Evolutionary conservation across 2,888 invertebrate species (phyloP), one percentile per base, ranked within the genome.

Genomic region (Calliphora vomitoria): DNA sequence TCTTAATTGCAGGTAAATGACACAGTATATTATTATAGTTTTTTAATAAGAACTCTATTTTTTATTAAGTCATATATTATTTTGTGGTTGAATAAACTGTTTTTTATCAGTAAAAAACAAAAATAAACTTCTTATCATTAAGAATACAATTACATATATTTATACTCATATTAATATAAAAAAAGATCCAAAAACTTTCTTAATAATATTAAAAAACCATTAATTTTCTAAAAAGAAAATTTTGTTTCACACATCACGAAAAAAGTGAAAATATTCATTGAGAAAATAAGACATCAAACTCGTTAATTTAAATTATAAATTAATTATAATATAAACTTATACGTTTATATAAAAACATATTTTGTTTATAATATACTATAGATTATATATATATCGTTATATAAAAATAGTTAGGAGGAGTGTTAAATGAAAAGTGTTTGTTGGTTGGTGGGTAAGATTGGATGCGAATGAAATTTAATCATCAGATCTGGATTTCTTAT

Each of bases 401-500:
- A 71, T 62, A 62, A 71, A 71, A 74, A 44, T 58, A 25, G 18
- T 68, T 58, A 55, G 18, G 18, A 83, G 66, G 53, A 74, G 50
- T 64, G 64, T 80, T 69, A 20, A 50, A 68, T 68, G 69, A 71
- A 64, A 83, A 62, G 31, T 47, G 55, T 15, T 8, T 83, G 62
- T 10, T 76, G 60, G 20, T 71, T 69, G 83, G 76, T 85, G 66
- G 58, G 68, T 20, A 41, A 15, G 6, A 79, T 4, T 82, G 68
- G 25, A 72, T 75, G 53, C 31, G 13, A 13, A 47, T 41, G 11
- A 15, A 50, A 50, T 75, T 80, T 79, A 83, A 18, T 81, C 84
- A 41, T 80, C 80, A 13, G 53, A 13, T 76, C 86, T 89, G 44
- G 75, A 79, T 85, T 89, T 89, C 80, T 90, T 93, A 85, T 92